A percentile compares a stretch with the other conserved stretches of the same genome.
phyloP scores from a whole-genome alignment of 2,888 invertebrate genomes.

The Tipula unca region DNA sequence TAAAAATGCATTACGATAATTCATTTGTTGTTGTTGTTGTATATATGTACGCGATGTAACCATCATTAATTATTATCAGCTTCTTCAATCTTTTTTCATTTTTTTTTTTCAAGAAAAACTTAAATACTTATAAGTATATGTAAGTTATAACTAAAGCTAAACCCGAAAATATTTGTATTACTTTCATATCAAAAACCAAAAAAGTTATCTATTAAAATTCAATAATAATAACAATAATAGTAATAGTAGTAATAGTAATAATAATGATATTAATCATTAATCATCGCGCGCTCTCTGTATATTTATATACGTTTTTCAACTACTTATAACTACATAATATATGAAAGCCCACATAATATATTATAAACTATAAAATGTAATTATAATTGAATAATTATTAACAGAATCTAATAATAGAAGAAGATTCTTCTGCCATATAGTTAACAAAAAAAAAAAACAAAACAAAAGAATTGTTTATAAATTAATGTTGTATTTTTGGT shows the following conservation, averaged over 20 bases:
- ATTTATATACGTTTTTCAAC: background rate
- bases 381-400: conserved; percentile 14
- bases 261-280: conserved; percentile 14
- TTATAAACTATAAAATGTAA: conserved; percentile 8
- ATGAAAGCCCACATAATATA: conserved; percentile 4
- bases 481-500: background rate
- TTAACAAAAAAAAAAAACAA: too few relatives aligned
- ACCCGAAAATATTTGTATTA: background rate
- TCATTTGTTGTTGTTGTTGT: background rate
- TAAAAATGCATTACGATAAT: conserved; percentile 4
- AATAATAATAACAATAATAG: background rate
- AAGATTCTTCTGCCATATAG: background rate
- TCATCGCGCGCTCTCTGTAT: background rate
- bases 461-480: too few relatives aligned
- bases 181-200: background rate
- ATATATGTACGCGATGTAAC: background rate
- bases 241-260: background rate
- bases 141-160: background rate
- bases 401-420: conserved; percentile 8
- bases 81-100: background rate
- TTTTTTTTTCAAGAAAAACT: background rate
- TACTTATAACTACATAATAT: background rate
- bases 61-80: conserved; percentile 14
- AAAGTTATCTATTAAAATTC: background rate
- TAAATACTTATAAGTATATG: background rate